A percentile compares a stretch with the other conserved stretches of the same genome.
Evolutionary conservation across 2,888 invertebrate genomes (phyloP).

Genomic region (Melinaea marsaeus): DNA sequence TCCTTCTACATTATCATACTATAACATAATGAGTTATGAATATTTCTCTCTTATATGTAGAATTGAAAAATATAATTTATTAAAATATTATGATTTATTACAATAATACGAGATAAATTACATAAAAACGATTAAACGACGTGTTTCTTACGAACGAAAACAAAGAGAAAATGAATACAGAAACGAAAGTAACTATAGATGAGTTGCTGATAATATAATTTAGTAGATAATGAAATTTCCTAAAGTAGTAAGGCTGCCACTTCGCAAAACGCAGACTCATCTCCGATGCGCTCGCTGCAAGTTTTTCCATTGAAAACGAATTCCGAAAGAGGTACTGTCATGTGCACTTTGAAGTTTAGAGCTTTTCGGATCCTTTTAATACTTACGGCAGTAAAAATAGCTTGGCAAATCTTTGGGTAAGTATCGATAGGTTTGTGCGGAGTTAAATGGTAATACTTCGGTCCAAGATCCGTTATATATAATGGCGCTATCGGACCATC

Average conservation of each 20-base stretch:
- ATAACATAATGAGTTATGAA: too few relatives aligned
- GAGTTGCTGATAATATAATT: background rate
- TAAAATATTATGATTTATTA: too few relatives aligned
- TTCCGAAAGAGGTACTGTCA: constrained; percentile 71
- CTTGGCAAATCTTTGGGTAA: constrained; percentile 75
- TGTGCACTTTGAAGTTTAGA: constrained; percentile 73
- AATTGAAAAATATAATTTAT: too few relatives aligned
- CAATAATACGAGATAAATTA: too few relatives aligned
- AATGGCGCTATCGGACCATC: constrained; percentile 57
- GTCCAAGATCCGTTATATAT: constrained; percentile 59
- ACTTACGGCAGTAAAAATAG: constrained; percentile 77
- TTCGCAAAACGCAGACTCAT: constrained; percentile 51
- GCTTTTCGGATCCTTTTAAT: constrained; percentile 78
- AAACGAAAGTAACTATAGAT: background rate
- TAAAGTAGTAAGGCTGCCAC: constrained; percentile 39
- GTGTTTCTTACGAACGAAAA: too few relatives aligned
- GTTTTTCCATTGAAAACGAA: constrained; percentile 78
- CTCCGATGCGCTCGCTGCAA: constrained; percentile 76
- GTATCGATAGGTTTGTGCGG: constrained; percentile 46
- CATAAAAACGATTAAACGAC: too few relatives aligned
- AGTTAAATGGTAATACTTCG: constrained; percentile 55
- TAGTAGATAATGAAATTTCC: background rate
- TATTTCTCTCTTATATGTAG: too few relatives aligned
- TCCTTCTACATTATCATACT: too few relatives aligned
- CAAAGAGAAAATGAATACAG: too few relatives aligned